A percentile compares a stretch with the other conserved stretches of the same genome.
phyloP scores from a whole-genome alignment of 2,113 vertebrate species.

The Albula glossodonta region DNA sequence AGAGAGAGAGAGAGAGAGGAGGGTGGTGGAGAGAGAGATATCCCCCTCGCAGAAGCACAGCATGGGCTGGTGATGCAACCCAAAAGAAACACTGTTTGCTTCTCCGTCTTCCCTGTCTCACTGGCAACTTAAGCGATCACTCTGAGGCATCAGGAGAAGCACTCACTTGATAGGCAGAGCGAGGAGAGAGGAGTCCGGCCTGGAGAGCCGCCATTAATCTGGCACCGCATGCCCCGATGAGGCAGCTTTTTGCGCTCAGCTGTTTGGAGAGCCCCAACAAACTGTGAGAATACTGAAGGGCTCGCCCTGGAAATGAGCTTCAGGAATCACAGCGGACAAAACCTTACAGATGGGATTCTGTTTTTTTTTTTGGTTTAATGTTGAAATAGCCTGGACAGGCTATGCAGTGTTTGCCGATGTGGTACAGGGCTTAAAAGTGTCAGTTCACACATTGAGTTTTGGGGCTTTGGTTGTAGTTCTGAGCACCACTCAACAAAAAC shows the following conservation, averaged over 20 bases:
- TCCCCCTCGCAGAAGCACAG: neutral
- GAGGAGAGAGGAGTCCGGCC: neutral
- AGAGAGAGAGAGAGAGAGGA: constrained; percentile 21
- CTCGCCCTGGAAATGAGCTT: neutral
- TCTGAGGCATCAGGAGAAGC: neutral
- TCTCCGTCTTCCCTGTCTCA: neutral
- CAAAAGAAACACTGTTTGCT: neutral
- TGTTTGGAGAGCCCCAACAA: neutral
- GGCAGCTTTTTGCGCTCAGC: neutral
- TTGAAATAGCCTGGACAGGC: neutral
- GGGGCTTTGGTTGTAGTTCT: no score
- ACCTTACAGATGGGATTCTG: no score
- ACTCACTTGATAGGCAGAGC: neutral
- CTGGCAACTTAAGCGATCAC: neutral
- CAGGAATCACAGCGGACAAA: neutral
- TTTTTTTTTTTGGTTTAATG: neutral
- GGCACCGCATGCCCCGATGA: neutral
- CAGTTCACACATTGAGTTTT: no score
- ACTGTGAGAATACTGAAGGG: neutral
- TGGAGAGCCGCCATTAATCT: neutral
- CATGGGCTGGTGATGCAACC: neutral
- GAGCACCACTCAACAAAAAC: no score
- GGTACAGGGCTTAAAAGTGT: no score
- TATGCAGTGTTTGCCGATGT: no score
- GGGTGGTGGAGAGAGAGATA: constrained; percentile 8